These are phyloP conservation scores for Spodoptera litura DNA, from an alignment of 1,140 invertebrate genomes.

Conservation along the genomic window DNA sequence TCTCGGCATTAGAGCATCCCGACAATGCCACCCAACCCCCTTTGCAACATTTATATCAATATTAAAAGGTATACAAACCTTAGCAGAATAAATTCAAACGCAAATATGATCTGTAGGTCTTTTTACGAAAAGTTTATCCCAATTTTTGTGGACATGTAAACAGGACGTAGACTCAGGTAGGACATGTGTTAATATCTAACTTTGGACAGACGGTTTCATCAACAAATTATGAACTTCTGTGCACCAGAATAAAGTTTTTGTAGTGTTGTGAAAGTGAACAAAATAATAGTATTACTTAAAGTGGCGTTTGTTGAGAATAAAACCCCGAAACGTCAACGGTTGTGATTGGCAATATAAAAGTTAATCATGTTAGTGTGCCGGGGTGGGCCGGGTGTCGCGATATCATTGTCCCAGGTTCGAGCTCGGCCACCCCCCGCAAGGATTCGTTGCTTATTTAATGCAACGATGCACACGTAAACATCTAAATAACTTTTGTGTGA, in stretches of 20 bases:
- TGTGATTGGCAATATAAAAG: slow-evolving; percentile 74
- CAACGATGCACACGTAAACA: slow-evolving; percentile 84
- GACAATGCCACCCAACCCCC: slow-evolving; percentile 49
- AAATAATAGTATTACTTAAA: slow-evolving; percentile 27
- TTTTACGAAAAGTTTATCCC: not conserved
- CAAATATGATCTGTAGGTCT: not conserved
- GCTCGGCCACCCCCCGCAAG: slow-evolving; percentile 65
- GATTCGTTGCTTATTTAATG: slow-evolving; percentile 84
- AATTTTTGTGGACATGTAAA: not conserved
- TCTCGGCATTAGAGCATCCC: slow-evolving; percentile 72
- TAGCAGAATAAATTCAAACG: not conserved
- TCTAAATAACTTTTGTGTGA: slow-evolving; percentile 85
- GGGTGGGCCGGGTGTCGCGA: slow-evolving; percentile 72
- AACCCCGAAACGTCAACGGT: slow-evolving; percentile 62
- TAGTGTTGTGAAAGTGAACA: slow-evolving; percentile 1
- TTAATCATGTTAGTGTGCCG: slow-evolving; percentile 73
- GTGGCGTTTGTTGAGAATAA: slow-evolving; percentile 50
- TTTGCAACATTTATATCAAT: slow-evolving; percentile 56
- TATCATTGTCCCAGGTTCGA: slow-evolving; percentile 75
- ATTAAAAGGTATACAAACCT: not conserved
- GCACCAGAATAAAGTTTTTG: slow-evolving; percentile 7
- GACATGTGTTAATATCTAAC: slow-evolving; percentile 24
- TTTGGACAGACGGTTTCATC: slow-evolving; percentile 2
- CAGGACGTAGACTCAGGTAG: not conserved
- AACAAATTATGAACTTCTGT: slow-evolving; percentile 24